A percentile compares a stretch with the other conserved stretches of the same genome.
These are phyloP conservation scores for Stercorarius parasiticus DNA, from an alignment of 2,113 vertebrate species.

Conservation along the genomic window DNA sequence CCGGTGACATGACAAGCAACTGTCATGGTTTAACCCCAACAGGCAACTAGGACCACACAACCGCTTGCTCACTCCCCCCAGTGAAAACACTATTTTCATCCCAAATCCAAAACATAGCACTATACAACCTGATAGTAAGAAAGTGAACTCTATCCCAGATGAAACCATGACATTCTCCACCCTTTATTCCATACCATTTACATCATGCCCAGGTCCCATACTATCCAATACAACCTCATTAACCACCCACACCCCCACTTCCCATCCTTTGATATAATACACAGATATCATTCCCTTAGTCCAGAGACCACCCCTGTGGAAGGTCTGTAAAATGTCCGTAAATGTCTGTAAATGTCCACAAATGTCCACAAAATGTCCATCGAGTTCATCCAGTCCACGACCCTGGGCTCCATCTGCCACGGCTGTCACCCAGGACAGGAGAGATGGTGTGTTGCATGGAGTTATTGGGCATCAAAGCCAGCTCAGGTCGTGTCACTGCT, in stretches of 20 bases:
- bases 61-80: not conserved
- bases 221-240: not conserved
- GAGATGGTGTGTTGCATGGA: not conserved
- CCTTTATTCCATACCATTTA: not conserved
- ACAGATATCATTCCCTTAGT: not conserved
- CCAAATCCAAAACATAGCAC: not conserved
- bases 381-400: not conserved
- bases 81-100: not conserved
- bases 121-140: not conserved
- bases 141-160: not conserved
- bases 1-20: not conserved
- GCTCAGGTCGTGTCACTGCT: not conserved
- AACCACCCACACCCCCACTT: not conserved
- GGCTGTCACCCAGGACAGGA: not conserved
- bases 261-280: not conserved
- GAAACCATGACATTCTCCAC: not conserved
- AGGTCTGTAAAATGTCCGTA: not conserved
- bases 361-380: not conserved
- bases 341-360: not conserved
- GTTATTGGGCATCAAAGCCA: not conserved
- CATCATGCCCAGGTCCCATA: not conserved
- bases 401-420: not conserved
- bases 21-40: not conserved
- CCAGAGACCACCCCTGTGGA: not conserved
- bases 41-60: not conserved